A percentile compares a stretch with the other conserved stretches of the same genome.
Conservation (phyloP, 2,113 vertebrate species). For the Rhombomys opimus region DNA sequence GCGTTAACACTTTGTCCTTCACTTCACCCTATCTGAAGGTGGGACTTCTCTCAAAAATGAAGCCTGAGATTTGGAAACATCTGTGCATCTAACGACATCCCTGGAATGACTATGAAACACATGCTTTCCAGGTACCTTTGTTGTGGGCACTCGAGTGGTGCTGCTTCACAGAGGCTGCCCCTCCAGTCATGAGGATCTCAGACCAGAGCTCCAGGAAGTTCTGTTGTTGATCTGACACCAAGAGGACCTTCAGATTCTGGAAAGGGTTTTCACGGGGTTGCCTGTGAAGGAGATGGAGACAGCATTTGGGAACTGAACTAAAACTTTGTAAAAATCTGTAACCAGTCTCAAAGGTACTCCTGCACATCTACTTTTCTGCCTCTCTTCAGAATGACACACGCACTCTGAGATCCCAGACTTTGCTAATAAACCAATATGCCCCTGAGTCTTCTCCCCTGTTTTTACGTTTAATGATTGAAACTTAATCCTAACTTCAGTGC, state of each 20-base stretch:
- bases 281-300: constrained; percentile 85
- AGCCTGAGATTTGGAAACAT: not conserved
- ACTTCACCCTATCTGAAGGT: not conserved
- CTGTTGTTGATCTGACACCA: constrained; percentile 92
- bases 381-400: not conserved
- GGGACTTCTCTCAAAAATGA: constrained; percentile 4
- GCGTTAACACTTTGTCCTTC: not conserved
- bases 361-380: not conserved
- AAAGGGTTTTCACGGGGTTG: constrained; percentile 94
- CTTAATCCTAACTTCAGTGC: not conserved
- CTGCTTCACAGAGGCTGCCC: constrained; percentile 91
- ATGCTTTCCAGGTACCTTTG: constrained; percentile 87
- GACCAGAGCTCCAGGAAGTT: constrained; percentile 94
- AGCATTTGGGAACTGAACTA: not conserved
- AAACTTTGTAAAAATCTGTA: not conserved
- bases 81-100: not conserved
- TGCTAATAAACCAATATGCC: not conserved
- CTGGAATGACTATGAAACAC: not conserved
- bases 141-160: constrained; percentile 88
- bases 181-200: constrained; percentile 94
- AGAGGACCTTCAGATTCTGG: constrained; percentile 91
- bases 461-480: constrained; percentile 29
- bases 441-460: too few species aligned
- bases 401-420: not conserved
- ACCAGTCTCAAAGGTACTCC: not conserved